Base-by-base conservation (phyloP, 2,113 vertebrate genomes). In the Centrocercus urophasianus region DNA sequence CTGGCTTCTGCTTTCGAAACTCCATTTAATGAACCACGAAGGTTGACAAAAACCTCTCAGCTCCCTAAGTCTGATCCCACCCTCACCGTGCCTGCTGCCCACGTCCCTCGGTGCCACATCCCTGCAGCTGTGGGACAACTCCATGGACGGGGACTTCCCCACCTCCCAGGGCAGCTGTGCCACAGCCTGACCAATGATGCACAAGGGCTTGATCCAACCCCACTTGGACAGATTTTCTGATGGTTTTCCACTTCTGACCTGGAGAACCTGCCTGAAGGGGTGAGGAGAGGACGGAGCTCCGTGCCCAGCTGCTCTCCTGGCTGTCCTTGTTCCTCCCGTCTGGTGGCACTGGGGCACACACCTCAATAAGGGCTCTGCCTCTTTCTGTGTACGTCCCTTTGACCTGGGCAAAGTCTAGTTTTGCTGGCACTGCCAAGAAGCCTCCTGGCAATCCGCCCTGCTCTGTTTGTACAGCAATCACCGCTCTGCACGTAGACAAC, bases 401-500 rank as follows among this genome's bases (percentile, higher is more conserved):
- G 28, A 13, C 18, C 61, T 13, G 63, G 43, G 40, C 27, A 1
- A 72, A 72, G 74, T 48, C 21, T 61, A 19, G 74, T 40, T 73
- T 19, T n/a, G 34, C 59, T 61, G 2, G 71, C 3, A 0, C 30
- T 16, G 73, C 78, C 2, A 54, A 13, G 38, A 38, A 10, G 21
- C 2, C 40, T 72, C 83, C 56, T 25, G 28, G 73, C 60, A 54
- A 20, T 8, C 16, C 4, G 0, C 36, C 7, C 45, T 19, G 88
- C 59, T 27, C 28, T 16, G 42, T 8, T 1, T 2, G 56, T 67
- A 40, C 57, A 40, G 87, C 11, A 4, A 3, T 2, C 57, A 1
- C 47, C 1, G 47, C 2, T 7, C 56, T 3, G 60, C 6, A 77
- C 22, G 18, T 1, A 11, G 78, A 14, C 1, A 1, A 0, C 20